Percentiles rank a stretch among this genome's conserved stretches.
phyloP scores from a whole-genome alignment of 2,797 vertebrate species.

The Cuculus canorus region DNA sequence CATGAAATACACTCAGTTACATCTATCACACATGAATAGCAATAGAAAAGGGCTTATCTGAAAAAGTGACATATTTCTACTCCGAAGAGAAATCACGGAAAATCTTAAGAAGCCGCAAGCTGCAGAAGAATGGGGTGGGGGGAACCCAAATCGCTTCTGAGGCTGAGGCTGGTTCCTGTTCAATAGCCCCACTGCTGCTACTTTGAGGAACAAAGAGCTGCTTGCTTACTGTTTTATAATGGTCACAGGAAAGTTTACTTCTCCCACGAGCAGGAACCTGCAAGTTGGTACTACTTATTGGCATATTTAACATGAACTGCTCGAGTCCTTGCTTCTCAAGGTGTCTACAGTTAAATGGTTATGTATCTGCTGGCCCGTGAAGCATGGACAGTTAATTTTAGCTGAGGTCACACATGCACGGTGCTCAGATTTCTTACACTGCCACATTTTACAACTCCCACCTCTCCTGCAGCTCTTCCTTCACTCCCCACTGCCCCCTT shows the following conservation, averaged over 20 bases:
- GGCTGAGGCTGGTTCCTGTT: neutral
- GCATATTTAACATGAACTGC: slow-evolving; percentile 73
- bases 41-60: slow-evolving; percentile 48
- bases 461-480: slow-evolving; percentile 48
- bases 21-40: neutral
- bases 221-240: slow-evolving; percentile 89
- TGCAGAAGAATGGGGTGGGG: neutral
- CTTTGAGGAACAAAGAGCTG: neutral
- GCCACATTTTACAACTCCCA: slow-evolving; percentile 42
- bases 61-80: neutral
- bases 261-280: slow-evolving; percentile 81
- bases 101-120: neutral
- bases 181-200: neutral
- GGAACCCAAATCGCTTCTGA: neutral
- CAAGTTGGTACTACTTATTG: slow-evolving; percentile 70
- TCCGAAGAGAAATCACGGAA: neutral
- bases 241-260: slow-evolving; percentile 85
- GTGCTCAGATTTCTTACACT: slow-evolving; percentile 74
- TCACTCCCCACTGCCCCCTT: neutral
- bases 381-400: slow-evolving; percentile 81
- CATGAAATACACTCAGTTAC: neutral
- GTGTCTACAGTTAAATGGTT: slow-evolving; percentile 40
- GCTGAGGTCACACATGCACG: slow-evolving; percentile 60
- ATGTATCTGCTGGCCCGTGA: slow-evolving; percentile 46
- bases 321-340: neutral